Conservation (phyloP, 2,113 vertebrate species). For the Tonatia bakeri region DNA sequence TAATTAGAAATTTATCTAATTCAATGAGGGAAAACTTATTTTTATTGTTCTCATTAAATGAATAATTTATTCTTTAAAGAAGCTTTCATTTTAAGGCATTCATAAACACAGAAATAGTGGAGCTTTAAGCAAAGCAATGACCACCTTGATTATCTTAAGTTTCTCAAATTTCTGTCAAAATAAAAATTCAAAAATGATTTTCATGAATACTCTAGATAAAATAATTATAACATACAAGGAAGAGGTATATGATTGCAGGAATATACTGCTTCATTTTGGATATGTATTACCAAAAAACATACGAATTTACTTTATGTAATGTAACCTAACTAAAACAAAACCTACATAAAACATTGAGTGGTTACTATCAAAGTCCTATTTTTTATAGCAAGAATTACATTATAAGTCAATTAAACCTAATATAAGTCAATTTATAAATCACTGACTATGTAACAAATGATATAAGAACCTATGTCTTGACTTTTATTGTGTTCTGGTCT, state of each 20-base stretch:
- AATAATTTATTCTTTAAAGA: slow-evolving; percentile 48
- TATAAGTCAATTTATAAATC: background rate
- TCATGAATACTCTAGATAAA: background rate
- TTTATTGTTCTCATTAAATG: slow-evolving; percentile 62
- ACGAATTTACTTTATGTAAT: background rate
- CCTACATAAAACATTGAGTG: background rate
- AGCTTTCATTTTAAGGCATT: slow-evolving; percentile 12
- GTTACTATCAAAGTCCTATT: background rate
- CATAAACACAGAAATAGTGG: background rate
- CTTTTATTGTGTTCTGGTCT: background rate
- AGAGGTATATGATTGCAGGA: background rate
- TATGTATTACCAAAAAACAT: background rate
- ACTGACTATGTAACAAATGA: background rate
- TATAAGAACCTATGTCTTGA: background rate
- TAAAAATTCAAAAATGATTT: slow-evolving; percentile 16
- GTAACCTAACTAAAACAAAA: background rate
- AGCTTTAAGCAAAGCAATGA: background rate
- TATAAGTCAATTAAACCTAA: background rate
- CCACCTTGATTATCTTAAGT: background rate
- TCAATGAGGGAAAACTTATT: slow-evolving; percentile 43
- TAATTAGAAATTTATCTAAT: slow-evolving; percentile 61
- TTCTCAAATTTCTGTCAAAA: slow-evolving; percentile 28
- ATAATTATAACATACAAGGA: background rate
- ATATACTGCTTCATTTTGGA: background rate
- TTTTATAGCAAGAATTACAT: background rate